A percentile compares a stretch with the other conserved stretches of the same genome.
These are phyloP conservation scores for Epinotia nisella DNA, from an alignment of 2,888 invertebrate genomes.

Conservation along the genomic window DNA sequence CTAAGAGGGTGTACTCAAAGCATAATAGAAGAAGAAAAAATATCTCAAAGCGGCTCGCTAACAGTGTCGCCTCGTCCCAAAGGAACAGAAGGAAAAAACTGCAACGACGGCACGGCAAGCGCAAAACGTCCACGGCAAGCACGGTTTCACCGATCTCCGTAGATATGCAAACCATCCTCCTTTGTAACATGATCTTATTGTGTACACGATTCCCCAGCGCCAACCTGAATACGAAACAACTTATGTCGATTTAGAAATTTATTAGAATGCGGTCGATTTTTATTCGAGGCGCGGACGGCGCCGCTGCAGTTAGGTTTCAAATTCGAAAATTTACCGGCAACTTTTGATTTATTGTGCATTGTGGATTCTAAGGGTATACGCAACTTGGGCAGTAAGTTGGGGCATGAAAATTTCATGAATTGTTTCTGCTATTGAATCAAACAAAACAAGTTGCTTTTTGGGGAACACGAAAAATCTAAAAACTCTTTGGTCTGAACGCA, in stretches of 20 bases:
- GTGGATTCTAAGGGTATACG: constrained; percentile 39
- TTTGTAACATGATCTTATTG: constrained; percentile 84
- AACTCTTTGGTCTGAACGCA: no score
- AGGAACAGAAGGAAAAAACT: constrained; percentile 63
- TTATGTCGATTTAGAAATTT: constrained; percentile 82
- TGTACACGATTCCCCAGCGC: constrained; percentile 69
- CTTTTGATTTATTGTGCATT: constrained; percentile 52
- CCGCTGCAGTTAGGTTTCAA: constrained; percentile 65
- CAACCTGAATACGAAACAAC: constrained; percentile 76
- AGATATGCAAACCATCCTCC: constrained; percentile 79
- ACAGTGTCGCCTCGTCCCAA: constrained; percentile 52
- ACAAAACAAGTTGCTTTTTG: neutral
- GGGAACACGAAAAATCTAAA: neutral
- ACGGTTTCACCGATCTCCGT: constrained; percentile 63
- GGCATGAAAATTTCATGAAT: constrained; percentile 27
- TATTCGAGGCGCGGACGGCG: constrained; percentile 66
- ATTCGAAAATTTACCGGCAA: constrained; percentile 57
- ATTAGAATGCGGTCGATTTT: constrained; percentile 75
- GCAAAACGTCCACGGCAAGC: constrained; percentile 69
- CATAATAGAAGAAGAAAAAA: constrained; percentile 19
- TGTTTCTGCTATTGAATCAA: constrained; percentile 17
- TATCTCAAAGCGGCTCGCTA: constrained; percentile 49
- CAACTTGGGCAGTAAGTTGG: constrained; percentile 43
- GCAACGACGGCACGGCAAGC: constrained; percentile 52
- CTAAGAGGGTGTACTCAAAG: neutral